Evolutionary conservation across 2,113 vertebrate genomes (phyloP), one percentile per base, ranked within the genome.

Genomic region (Misgurnus anguillicaudatus): DNA sequence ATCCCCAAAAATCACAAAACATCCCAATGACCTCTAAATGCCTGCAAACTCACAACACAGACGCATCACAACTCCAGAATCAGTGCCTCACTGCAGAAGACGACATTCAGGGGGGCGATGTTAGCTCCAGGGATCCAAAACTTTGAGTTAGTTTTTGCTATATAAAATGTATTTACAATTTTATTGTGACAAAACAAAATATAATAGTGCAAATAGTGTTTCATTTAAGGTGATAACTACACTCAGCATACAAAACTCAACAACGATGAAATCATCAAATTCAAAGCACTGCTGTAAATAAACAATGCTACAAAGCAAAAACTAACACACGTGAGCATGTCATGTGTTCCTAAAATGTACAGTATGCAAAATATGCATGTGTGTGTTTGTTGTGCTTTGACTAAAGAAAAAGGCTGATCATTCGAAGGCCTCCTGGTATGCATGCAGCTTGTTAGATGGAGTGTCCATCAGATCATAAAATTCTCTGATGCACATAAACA

Each of bases 11-110:
- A n/a, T n/a, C n/a, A n/a, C n/a, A n/a, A n/a, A n/a, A n/a, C n/a
- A 31, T 17, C 78, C 53, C 69, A 45, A 45, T 67, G 71, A 74
- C 71, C 55, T 47, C 57, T 74, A 61, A 74, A 47, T 61, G 17
- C 47, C 11, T 51, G 11, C 47, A 51, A 10, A 51, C 41, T 42
- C 6, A 14, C 4, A 10, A 51, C 47, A 48, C 47, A 48, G 1
- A 48, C 47, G 13, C 10, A 48, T 42, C 41, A n/a, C 24, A 31
- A 42, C 41, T 42, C 6, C 41, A 42, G 9, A 3, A 42, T 42
- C 41, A 42, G 24, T 31, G 24, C 24, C 24, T 31, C 24, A 31
- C 24, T 31, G 24, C 24, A 31, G 24, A 31, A 31, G 2, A 31
- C 24, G 3, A 31, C 24, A 31, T 31, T 31, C 24, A 31, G 24